Base-by-base conservation (phyloP, 2,113 vertebrate genomes). In the Nothobranchius kuhntae region DNA sequence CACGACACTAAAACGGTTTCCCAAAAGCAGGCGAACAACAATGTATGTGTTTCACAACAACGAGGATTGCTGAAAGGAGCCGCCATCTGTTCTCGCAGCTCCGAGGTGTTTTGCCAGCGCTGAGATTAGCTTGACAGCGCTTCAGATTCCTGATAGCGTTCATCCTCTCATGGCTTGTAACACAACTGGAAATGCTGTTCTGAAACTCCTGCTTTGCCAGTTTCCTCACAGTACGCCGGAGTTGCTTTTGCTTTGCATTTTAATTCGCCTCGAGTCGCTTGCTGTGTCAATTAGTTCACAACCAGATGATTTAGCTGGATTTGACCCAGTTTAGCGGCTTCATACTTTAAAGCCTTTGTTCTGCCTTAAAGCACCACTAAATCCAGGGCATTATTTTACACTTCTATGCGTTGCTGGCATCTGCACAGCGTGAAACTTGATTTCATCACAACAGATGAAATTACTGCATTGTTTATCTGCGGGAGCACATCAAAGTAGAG, bases 141-240 rank as follows among this genome's bases (percentile, higher is more conserved):
- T 51, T 30, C 15, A 52, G 17, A 57, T 57, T 53, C 46, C 40
- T 21, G 13, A 68, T 61, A 36, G 45, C 56, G 17, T 45, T 59
- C 13, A 59, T 46, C 50, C 68, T n/a, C 50, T 68, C 64, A 65
- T 54, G 45, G 46, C 46, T 73, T 51, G 6, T 21, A 51, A 13
- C 40, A 36, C 11, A 2, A 53, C 38, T 50, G 17, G 7, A 66
- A 7, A 13, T 21, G 4, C 40, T 57, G 44, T 48, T 30, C 45
- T 13, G 26, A 40, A 58, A 57, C 52, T 64, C 54, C 51, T 35
- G 7, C 42, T 42, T 52, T 56, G 21, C 51, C 54, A 47, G 7
- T 51, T 46, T 59, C 66, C 30, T 57, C 50, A 40, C 47, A 15
- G 17, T 35, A 24, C 42, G 21, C 51, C 26, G 30, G 30, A 21